These are phyloP conservation scores for Bufo bufo DNA, from an alignment of 2,113 vertebrate genomes.

Conservation along the genomic window DNA sequence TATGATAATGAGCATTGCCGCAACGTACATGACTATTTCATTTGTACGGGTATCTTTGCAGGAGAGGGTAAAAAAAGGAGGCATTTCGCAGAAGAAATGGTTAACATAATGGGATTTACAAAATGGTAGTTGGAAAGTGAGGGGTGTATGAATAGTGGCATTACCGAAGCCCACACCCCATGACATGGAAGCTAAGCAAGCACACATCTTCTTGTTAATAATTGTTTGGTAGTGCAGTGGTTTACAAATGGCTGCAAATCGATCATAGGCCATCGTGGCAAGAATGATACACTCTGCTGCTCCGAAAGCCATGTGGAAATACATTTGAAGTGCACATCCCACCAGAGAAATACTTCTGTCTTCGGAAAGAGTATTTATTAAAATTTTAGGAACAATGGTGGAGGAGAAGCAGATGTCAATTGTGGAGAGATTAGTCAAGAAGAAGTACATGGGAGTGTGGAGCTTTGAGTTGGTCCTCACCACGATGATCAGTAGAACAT, in stretches of 20 bases:
- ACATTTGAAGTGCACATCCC: conserved; percentile 36
- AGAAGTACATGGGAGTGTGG: neutral
- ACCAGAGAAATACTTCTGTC: conserved; percentile 11
- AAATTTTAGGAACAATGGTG: neutral
- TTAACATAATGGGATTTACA: conserved; percentile 29
- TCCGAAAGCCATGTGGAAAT: neutral
- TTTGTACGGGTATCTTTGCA: conserved; percentile 51
- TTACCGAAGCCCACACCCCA: neutral
- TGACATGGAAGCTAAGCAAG: neutral
- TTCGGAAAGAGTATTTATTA: neutral
- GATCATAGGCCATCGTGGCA: neutral
- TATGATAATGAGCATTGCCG: conserved; percentile 46
- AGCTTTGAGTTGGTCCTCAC: neutral
- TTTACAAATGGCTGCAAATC: conserved; percentile 23
- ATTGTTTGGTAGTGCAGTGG: conserved; percentile 23
- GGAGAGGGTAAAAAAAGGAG: conserved; percentile 45
- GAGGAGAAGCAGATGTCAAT: conserved; percentile 1
- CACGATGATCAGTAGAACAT: conserved; percentile 2
- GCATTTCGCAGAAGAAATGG: conserved; percentile 17
- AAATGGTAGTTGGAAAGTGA: conserved; percentile 2
- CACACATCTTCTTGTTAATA: neutral
- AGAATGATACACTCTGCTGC: conserved; percentile 12
- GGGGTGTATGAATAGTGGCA: neutral
- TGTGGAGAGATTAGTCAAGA: neutral
- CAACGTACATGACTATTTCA: conserved; percentile 55